These are phyloP conservation scores for Benthochromis sp. DNA, from an alignment of 2,113 vertebrate genomes.

Conservation along the genomic window DNA sequence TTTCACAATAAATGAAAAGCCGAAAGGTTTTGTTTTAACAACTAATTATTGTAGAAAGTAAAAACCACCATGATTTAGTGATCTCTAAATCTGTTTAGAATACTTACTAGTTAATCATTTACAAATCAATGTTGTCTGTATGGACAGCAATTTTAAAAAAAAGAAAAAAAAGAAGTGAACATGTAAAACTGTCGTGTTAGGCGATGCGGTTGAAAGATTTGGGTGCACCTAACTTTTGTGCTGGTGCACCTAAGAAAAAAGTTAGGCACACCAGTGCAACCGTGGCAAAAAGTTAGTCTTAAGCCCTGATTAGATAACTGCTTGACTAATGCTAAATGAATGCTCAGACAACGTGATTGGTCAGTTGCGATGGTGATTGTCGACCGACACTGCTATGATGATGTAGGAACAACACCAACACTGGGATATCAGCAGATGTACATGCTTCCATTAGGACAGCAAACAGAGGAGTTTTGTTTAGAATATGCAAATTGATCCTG, in stretches of 20 bases:
- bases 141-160: accelerated
- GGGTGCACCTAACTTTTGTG: background rate
- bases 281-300: background rate
- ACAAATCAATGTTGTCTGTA: background rate
- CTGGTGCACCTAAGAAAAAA: background rate
- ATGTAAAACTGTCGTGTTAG: background rate
- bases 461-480: background rate
- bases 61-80: background rate
- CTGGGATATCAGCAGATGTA: background rate
- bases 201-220: background rate
- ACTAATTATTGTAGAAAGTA: background rate
- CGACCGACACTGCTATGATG: background rate
- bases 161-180: background rate
- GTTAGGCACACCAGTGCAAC: background rate
- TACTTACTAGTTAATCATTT: background rate
- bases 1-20: background rate
- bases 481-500: background rate
- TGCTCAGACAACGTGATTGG: background rate
- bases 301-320: background rate
- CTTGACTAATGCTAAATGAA: background rate
- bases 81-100: background rate
- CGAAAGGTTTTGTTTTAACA: background rate
- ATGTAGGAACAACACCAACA: background rate
- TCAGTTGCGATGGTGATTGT: background rate
- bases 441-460: background rate